phyloP scores from a whole-genome alignment of 2,888 invertebrate genomes.

The Plagodis pulveraria region DNA sequence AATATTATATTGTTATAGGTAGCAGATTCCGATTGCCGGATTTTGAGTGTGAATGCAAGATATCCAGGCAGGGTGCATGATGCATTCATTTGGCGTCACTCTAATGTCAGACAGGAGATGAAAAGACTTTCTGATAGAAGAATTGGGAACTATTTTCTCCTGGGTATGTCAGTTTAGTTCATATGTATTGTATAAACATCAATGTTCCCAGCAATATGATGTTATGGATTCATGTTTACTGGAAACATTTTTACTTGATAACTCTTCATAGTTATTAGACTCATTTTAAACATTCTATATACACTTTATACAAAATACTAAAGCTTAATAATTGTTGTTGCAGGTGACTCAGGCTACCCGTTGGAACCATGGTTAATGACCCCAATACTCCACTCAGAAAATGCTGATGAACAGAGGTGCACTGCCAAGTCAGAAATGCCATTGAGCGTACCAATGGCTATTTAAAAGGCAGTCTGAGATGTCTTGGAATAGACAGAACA shows the following conservation, averaged over 20 bases:
- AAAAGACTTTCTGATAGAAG: not conserved
- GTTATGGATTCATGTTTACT: not conserved
- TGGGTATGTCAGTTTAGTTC: not conserved
- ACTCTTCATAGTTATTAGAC: not conserved
- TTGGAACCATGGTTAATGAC: not conserved
- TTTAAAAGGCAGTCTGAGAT: slow-evolving; percentile 7
- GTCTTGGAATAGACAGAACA: slow-evolving; percentile 5
- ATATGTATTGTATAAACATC: not conserved
- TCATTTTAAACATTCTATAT: not conserved
- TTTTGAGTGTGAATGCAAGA: slow-evolving; percentile 1
- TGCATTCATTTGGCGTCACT: not conserved
- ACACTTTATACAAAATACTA: no score
- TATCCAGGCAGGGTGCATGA: slow-evolving; percentile 3
- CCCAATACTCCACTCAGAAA: not conserved
- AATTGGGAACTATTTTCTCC: not conserved
- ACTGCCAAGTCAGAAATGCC: slow-evolving; percentile 7
- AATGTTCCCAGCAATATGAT: not conserved
- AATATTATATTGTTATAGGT: not conserved
- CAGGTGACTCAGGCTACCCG: slow-evolving; percentile 1
- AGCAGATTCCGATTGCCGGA: not conserved
- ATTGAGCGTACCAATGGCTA: slow-evolving; percentile 15
- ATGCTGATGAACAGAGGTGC: slow-evolving; percentile 12
- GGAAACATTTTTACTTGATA: not conserved
- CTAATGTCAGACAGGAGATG: not conserved
- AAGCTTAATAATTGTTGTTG: not conserved